A percentile compares a stretch with the other conserved stretches of the same genome.
Conservation (phyloP, 2,797 vertebrate species). For the Phyllotis vaccarum region DNA sequence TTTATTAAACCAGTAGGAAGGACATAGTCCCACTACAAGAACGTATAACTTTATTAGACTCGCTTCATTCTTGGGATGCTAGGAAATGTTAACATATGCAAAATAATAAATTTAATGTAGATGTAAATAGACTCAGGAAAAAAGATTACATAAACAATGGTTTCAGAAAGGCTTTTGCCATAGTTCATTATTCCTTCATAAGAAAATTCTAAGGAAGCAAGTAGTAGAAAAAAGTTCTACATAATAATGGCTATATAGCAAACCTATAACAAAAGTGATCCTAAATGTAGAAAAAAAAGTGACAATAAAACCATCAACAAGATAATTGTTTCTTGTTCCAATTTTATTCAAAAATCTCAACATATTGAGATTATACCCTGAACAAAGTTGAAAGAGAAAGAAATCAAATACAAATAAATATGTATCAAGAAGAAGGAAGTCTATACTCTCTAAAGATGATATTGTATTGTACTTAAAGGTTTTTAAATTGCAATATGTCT, state of each 20-base stretch:
- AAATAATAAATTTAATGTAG: neutral
- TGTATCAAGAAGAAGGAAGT: neutral
- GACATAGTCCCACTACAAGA: no score
- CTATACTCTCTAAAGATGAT: neutral
- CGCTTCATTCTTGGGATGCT: neutral
- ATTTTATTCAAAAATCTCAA: neutral
- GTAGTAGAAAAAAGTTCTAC: neutral
- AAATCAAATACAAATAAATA: neutral
- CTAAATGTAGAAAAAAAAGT: neutral
- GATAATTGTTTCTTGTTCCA: neutral
- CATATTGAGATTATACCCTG: neutral
- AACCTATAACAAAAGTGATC: neutral
- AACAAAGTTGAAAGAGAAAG: neutral
- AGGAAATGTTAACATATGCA: neutral
- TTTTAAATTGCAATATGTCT: neutral
- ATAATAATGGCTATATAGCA: neutral
- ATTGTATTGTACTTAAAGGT: neutral
- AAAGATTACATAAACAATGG: neutral
- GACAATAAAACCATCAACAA: neutral
- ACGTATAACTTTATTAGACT: neutral
- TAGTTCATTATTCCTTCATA: neutral
- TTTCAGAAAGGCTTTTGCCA: neutral
- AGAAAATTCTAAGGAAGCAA: neutral
- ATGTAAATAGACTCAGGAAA: neutral
- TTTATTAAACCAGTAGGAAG: no score